A percentile compares a stretch with the other conserved stretches of the same genome.
Evolutionary conservation across 2,888 invertebrate genomes (phyloP).

Genomic region (Acanthosepion esculentum): DNA sequence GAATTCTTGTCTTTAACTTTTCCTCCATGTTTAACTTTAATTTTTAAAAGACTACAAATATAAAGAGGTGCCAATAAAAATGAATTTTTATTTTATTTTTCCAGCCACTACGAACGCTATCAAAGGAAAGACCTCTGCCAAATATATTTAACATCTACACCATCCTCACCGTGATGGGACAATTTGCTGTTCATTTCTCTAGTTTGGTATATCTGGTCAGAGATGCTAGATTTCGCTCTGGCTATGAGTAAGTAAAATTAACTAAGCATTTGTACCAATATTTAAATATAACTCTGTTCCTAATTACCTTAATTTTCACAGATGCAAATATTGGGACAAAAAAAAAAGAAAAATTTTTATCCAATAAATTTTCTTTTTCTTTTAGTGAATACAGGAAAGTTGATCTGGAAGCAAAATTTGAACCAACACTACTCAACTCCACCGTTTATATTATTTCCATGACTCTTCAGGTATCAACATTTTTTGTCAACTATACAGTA

Average conservation of each 20-base stretch:
- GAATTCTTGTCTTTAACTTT: too few species aligned
- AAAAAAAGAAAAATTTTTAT: neutral
- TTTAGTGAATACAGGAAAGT: constrained; percentile 48
- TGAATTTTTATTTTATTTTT: constrained; percentile 57
- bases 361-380: neutral
- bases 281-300: constrained; percentile 79
- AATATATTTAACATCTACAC: constrained; percentile 99
- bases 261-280: constrained; percentile 48
- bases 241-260: constrained; percentile 77
- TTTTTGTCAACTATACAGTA: constrained; percentile 99
- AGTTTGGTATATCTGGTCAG: constrained; percentile 90
- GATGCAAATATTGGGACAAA: constrained; percentile 51
- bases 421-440: constrained; percentile 95
- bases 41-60: too few species aligned
- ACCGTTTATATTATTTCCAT: constrained; percentile 98
- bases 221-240: constrained; percentile 76
- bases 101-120: constrained; percentile 90
- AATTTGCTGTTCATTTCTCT: constrained; percentile 95
- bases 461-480: constrained; percentile 97
- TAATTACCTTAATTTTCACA: constrained; percentile 66
- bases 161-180: constrained; percentile 92
- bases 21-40: too few species aligned
- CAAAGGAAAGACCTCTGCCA: constrained; percentile 94
- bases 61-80: too few species aligned
- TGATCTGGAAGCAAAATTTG: constrained; percentile 86